Base-by-base conservation (phyloP, 1,140 invertebrate genomes). In the Ganaspis sp. region DNA sequence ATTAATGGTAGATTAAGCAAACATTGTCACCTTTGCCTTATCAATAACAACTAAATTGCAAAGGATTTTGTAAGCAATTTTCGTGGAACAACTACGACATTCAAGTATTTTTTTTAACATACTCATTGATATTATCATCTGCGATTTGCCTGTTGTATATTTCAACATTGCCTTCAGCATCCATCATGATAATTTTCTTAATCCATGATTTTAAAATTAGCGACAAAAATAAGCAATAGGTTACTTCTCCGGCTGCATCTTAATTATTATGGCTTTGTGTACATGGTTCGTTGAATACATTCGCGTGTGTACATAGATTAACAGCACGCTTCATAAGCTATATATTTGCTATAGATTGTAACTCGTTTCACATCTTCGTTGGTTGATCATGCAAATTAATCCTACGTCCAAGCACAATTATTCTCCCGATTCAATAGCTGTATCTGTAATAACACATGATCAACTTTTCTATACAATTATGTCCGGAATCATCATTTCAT, bases 1-100 rank as follows among this genome's bases (percentile, higher is more conserved):
- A 92, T 93, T 98, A 86, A 95, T 98, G 94, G 95, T 98, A 83
- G 97, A 98, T 91, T 97, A 29, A 97, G 87, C 73, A 69, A 69
- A 76, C 72, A 12, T 70, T 69, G 73, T 71, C 70, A 76, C 79
- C 77, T 73, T 76, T 78, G 76, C 76, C 80, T 82, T 73, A 83
- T 75, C 81, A 87, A 79, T 78, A 79, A 73, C 86, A 81, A 79
- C 83, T 58, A 74, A 79, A 29, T 29, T n/a, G 58, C 23, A 34
- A 29, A 64, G 5, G 5, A 26, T 64, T 64, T 72, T 70, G 72
- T 79, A 77, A 77, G 75, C 76, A 81, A 77, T 76, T 78, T 49
- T 82, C 77, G 81, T 75, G 77, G 53, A 83, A 73, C 76, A 79
- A 80, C 76, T 78, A 78, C 74, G 83, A 81, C 76, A 81, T 78